Percentiles rank a stretch among this genome's conserved stretches.
phyloP scores from a whole-genome alignment of 2,888 invertebrate species.

The Celastrina argiolus region DNA sequence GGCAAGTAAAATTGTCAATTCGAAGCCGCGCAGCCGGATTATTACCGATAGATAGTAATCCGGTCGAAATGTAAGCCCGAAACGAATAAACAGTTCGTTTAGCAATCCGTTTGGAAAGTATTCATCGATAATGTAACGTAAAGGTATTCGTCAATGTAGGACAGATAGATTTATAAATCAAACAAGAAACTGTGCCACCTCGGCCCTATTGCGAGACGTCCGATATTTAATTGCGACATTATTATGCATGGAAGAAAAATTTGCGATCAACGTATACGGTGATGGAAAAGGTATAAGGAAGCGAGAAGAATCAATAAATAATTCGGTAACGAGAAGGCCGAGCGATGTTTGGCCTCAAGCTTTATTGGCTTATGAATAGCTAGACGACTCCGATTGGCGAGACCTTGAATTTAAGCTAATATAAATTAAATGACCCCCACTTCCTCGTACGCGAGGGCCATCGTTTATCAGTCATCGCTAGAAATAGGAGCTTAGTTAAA shows the following conservation, averaged over 20 bases:
- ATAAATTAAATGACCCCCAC: conserved; percentile 68
- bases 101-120: conserved; percentile 66
- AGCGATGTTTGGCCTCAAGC: conserved; percentile 55
- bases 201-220: conserved; percentile 62
- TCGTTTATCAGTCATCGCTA: conserved; percentile 39
- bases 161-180: conserved; percentile 70
- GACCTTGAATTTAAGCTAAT: conserved; percentile 72
- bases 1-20: conserved; percentile 8
- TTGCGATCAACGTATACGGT: conserved; percentile 31
- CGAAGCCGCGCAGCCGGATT: background rate
- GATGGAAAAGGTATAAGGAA: conserved; percentile 30
- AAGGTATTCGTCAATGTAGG: conserved; percentile 67
- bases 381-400: conserved; percentile 68
- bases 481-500: conserved; percentile 43
- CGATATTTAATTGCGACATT: conserved; percentile 61
- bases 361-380: conserved; percentile 68
- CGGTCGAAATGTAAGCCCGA: conserved; percentile 35
- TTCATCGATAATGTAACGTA: conserved; percentile 54
- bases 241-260: conserved; percentile 49
- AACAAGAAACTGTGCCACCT: conserved; percentile 73
- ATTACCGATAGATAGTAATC: conserved; percentile 26
- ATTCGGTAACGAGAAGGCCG: conserved; percentile 48
- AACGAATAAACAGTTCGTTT: conserved; percentile 52
- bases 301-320: conserved; percentile 33
- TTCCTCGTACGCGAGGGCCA: conserved; percentile 68